These are phyloP conservation scores for Eremobia ochroleuca DNA, from an alignment of 2,888 invertebrate genomes.

Conservation along the genomic window DNA sequence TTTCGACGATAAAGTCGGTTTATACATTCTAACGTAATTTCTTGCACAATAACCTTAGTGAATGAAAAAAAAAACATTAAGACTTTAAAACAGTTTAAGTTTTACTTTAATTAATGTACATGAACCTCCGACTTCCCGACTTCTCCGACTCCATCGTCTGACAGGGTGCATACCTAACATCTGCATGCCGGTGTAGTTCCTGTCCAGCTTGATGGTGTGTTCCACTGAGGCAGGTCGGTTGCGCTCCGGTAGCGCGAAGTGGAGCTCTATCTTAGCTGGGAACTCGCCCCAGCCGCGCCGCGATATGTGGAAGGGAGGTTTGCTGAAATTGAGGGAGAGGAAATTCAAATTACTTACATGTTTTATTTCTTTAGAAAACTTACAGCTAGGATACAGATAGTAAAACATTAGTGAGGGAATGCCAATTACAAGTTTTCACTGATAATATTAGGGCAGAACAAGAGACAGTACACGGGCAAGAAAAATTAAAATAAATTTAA, in stretches of 20 bases:
- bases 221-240: slow-evolving; percentile 95
- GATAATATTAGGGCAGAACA: background rate
- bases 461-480: too few relatives aligned
- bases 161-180: slow-evolving; percentile 91
- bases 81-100: too few relatives aligned
- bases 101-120: too few relatives aligned
- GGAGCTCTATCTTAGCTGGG: slow-evolving; percentile 95
- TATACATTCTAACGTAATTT: too few relatives aligned
- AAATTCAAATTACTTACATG: background rate
- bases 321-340: slow-evolving; percentile 83
- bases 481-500: too few relatives aligned
- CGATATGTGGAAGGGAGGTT: slow-evolving; percentile 95
- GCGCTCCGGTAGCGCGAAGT: slow-evolving; percentile 93
- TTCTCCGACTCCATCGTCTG: background rate
- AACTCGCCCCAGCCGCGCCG: slow-evolving; percentile 98
- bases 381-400: too few relatives aligned
- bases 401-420: too few relatives aligned
- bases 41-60: background rate
- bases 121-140: background rate
- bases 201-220: slow-evolving; percentile 95
- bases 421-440: background rate
- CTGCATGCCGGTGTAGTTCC: slow-evolving; percentile 95
- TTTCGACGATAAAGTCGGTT: too few relatives aligned
- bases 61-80: too few relatives aligned
- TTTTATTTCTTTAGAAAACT: background rate